Percentiles rank a stretch among this genome's conserved stretches.
These are phyloP conservation scores for Herminia tarsipennalis DNA, from an alignment of 2,888 invertebrate genomes.

Conservation along the genomic window DNA sequence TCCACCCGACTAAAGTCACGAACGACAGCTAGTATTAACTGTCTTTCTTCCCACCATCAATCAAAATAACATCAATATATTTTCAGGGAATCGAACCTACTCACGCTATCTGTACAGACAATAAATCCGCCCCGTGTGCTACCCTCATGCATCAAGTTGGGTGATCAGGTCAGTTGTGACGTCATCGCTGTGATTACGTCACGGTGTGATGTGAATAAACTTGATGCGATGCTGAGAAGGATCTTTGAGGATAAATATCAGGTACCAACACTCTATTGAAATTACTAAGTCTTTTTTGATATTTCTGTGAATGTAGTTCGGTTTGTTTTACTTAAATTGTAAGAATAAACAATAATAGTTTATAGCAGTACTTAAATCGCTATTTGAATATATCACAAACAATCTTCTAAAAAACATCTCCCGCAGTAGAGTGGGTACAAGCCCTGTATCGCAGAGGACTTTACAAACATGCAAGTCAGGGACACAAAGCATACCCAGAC, in stretches of 20 bases:
- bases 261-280: conserved; percentile 33
- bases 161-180: conserved; percentile 28
- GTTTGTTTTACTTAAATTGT: background rate
- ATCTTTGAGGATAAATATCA: conserved; percentile 60
- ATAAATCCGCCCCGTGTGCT: conserved; percentile 40
- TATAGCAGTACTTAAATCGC: background rate
- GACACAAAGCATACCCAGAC: too few species aligned
- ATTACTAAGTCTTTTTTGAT: background rate
- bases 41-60: too few species aligned
- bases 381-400: too few species aligned
- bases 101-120: conserved; percentile 45
- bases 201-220: conserved; percentile 34
- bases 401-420: too few species aligned
- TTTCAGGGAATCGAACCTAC: conserved; percentile 45
- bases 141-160: conserved; percentile 36
- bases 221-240: conserved; percentile 51
- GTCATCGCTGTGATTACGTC: conserved; percentile 47
- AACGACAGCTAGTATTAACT: too few species aligned
- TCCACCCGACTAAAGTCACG: too few species aligned
- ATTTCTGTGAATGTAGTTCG: too few species aligned
- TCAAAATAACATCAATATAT: too few species aligned
- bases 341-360: background rate
- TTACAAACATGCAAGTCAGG: too few species aligned
- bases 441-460: too few species aligned
- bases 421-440: too few species aligned